Evolutionary conservation across 2,797 vertebrate genomes (phyloP), one percentile per base, ranked within the genome.

Genomic region (Menidia menidia): DNA sequence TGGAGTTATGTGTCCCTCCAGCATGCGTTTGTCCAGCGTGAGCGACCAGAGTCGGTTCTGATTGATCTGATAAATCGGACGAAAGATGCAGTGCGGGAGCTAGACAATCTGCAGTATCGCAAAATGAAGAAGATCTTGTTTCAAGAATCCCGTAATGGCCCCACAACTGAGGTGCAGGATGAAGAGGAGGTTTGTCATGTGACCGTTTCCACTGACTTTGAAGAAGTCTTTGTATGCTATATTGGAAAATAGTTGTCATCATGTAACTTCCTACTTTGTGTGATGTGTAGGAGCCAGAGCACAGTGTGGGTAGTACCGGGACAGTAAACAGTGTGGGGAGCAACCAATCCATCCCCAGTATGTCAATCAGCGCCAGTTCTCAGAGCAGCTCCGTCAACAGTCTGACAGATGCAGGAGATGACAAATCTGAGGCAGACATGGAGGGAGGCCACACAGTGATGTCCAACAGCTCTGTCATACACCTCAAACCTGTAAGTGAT

Each of bases 41-140:
- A 97, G 72, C 94, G 98, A 48, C 96, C 98, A 0, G 97, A 98
- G 86, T 98, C 98, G 0, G 98, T 99, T 86, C 94, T 99, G 82
- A 95, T 97, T 91, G 98, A 99, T 92, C 95, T 99, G 82, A 99
- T 99, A 80, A 96, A 94, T 90, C 96, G 98, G 87, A 99, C 98
- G 71, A 99, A 99, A 87, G 98, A 99, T 87, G 97, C 98, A 0
- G 98, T 99, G 82, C 95, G 98, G 84, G 98, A 99, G 75, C 93
- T 99, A 84, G 98, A 99, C 94, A 99, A 99, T 93, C 94, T 99
- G 75, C 98, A 99, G 89, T 99, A 98, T 90, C 96, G 97, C 79
- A 99, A 99, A 89, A 98, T 99, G 98, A 99, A 99, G 92, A 99
- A 99, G 90, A 95, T 99, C 69, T 96, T 99, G 87, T 99, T 99